Evolutionary conservation across 2,888 invertebrate genomes (phyloP), one percentile per base, ranked within the genome.

Genomic region (Furcula furcula): DNA sequence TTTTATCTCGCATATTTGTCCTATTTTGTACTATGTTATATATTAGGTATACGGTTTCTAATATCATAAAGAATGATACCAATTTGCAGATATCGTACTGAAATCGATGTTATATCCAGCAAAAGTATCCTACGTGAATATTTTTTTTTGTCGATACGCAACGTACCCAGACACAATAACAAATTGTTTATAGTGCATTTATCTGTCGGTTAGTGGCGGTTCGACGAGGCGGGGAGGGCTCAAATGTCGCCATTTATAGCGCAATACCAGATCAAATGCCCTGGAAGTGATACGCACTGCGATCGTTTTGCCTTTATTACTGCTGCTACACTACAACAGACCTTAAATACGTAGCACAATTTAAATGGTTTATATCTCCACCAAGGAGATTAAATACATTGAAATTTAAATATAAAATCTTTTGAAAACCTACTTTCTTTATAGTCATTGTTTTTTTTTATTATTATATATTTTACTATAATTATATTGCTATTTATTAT

Each of bases 261-360:
- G 65, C 70, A 44, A 74, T 76, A 73, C 54, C 65, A 65, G 65
- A 70, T 76, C 73, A 79, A 80, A 80, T 73, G 78, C 65, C 59
- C 60, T 70, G 79, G 76, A 81, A 79, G 65, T 77, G 75, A 79
- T 78, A 76, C 67, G 58, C 54, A 58, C 64, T 40, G 61, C 51
- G 65, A 72, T 68, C 76, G 67, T 69, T 70, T 68, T 64, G 55
- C 59, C 54, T 73, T 70, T 75, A 77, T 65, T 63, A n/a, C n/a
- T n/a, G n/a, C n/a, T n/a, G 46, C 53, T 38, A 45, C 51, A 49
- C 54, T 55, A 45, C 33, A 37, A 27, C n/a, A n/a, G n/a, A n/a
- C n/a, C n/a, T n/a, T n/a, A n/a, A n/a, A n/a, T n/a, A n/a, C n/a
- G n/a, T n/a, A n/a, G n/a, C n/a, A n/a, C n/a, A n/a, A n/a, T n/a